Percentiles rank a stretch among this genome's conserved stretches.
Conservation (phyloP, 2,113 vertebrate species). For the Prionailurus viverrinus region DNA sequence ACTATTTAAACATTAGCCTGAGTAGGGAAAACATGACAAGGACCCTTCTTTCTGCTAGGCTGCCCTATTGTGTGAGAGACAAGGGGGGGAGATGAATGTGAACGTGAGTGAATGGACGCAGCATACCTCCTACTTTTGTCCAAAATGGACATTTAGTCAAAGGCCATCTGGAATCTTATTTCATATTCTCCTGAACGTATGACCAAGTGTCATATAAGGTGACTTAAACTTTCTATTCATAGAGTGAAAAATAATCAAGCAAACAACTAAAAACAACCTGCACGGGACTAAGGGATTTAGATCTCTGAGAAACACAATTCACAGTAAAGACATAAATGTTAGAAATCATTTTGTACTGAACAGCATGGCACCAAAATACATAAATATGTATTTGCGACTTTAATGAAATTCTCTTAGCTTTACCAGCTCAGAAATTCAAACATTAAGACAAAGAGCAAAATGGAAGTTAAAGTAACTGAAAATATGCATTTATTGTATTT, state of each 20-base stretch:
- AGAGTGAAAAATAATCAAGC: neutral
- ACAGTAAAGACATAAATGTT: neutral
- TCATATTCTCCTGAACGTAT: neutral
- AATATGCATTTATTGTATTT: neutral
- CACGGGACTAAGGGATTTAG: neutral
- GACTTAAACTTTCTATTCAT: neutral
- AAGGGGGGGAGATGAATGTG: neutral
- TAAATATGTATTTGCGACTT: neutral
- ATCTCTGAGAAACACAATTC: neutral
- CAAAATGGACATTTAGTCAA: neutral
- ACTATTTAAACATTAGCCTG: neutral
- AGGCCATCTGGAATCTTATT: neutral
- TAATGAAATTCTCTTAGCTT: neutral
- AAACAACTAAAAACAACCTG: neutral
- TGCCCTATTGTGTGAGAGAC: neutral
- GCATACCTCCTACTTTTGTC: neutral
- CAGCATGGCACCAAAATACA: neutral
- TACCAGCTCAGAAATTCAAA: conserved; percentile 13
- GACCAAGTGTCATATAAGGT: neutral
- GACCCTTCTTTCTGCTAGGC: neutral
- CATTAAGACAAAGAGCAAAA: neutral
- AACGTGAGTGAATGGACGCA: neutral
- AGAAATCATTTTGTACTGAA: neutral
- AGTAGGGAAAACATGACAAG: neutral
- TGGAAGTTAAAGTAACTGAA: neutral